Conservation (phyloP, 2,113 vertebrate species). For the Peromyscus californicus region DNA sequence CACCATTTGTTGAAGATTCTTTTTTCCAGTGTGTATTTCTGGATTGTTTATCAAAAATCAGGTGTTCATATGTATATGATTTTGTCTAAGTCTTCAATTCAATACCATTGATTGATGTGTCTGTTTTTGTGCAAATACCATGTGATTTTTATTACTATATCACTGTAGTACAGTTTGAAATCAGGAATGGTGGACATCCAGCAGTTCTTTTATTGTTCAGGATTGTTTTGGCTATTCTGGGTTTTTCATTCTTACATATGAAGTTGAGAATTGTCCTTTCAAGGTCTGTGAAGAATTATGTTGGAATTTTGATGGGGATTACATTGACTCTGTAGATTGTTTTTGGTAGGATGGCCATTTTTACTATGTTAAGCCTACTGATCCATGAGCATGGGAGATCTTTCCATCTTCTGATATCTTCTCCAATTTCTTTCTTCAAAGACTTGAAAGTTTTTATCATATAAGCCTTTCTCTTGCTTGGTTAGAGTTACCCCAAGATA, state of each 20-base stretch:
- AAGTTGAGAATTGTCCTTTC: not conserved
- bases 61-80: not conserved
- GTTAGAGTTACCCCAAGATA: not conserved
- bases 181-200: not conserved
- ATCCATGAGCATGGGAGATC: not conserved
- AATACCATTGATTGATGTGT: not conserved
- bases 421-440: not conserved
- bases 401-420: not conserved
- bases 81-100: not conserved
- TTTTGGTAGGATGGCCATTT: not conserved
- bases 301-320: not conserved
- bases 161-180: not conserved
- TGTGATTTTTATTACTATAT: not conserved
- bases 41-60: not conserved
- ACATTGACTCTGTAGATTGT: not conserved
- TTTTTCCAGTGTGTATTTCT: not conserved
- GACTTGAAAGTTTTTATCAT: not conserved
- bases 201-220: not conserved
- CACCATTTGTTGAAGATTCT: not conserved
- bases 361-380: not conserved
- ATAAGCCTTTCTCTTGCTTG: not conserved
- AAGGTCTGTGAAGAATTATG: not conserved
- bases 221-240: not conserved
- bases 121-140: not conserved
- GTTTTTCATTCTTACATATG: not conserved